Evolutionary conservation across 2,888 invertebrate species (phyloP), one percentile per base, ranked within the genome.

Genomic region (Drosophila monieri): DNA sequence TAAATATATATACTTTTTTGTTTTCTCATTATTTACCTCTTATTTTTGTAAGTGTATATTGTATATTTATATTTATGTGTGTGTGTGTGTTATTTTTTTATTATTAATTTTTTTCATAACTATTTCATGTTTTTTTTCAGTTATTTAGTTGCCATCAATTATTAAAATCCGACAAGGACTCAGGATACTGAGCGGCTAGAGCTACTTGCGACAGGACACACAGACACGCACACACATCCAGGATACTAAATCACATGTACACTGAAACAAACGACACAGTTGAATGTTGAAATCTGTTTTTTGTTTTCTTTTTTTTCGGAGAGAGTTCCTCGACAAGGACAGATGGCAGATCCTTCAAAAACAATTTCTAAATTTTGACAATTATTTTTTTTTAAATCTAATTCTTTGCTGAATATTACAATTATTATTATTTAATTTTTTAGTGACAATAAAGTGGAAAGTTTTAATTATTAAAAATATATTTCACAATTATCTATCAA

Each of bases 151-250:
- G 35, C 23, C 58, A 44, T 37, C 54, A 52, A 35, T 27, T 35
- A 44, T 54, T 46, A 43, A 53, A 6, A 47, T 43, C 43, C 48
- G 51, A 37, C 61, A 9, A 39, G 37, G 30, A 78, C 72, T 61
- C 44, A 43, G 30, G 54, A 30, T 44, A 14, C 57, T 66, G 80
- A 68, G 67, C 53, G 77, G 67, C 58, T 74, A 65, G 56, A 37
- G 52, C 69, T 61, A 67, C 79, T 69, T 61, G 47, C 68, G 61
- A 35, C 39, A 48, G 47, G 35, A 73, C 53, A 65, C 56, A 66
- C 39, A 54, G 8, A 53, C 15, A 47, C 4, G 39, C 30, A 60
- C 10, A 30, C 21, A 54, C 44, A 54, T 35, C 46, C 32, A 59
- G 14, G 53, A 18, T 8, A 41, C 9, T 9, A 41, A 15, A 41